Conservation (phyloP, 2,888 invertebrate species). For the Eupithecia exiguata region DNA sequence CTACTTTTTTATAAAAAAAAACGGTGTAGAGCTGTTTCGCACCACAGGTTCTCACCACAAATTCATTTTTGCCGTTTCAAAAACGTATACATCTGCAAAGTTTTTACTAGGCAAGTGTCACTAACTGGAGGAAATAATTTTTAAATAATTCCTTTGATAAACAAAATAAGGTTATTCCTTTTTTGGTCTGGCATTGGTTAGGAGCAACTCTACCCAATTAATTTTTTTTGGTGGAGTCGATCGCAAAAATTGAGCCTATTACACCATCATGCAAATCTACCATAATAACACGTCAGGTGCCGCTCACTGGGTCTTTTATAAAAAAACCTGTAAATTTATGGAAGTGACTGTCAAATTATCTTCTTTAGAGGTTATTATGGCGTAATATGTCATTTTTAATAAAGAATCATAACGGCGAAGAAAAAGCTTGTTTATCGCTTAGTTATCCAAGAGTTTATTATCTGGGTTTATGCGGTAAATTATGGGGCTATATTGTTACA, state of each 20-base stretch:
- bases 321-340: slow-evolving; percentile 60
- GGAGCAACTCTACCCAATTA: too few relatives aligned
- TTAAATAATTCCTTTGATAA: too few relatives aligned
- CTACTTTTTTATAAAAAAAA: neutral
- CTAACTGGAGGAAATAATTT: too few relatives aligned
- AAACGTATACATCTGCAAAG: neutral
- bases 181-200: too few relatives aligned
- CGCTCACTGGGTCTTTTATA: slow-evolving; percentile 34
- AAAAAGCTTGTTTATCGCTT: slow-evolving; percentile 33
- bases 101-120: too few relatives aligned
- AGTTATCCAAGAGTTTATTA: slow-evolving; percentile 25
- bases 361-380: slow-evolving; percentile 63
- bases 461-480: neutral
- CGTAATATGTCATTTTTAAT: slow-evolving; percentile 57
- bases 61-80: too few relatives aligned
- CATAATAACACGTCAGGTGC: slow-evolving; percentile 52
- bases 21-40: too few relatives aligned
- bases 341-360: slow-evolving; percentile 73
- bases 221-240: neutral
- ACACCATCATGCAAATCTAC: slow-evolving; percentile 57
- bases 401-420: slow-evolving; percentile 39
- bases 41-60: too few relatives aligned
- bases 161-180: too few relatives aligned
- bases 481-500: neutral
- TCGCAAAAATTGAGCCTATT: slow-evolving; percentile 37